A percentile compares a stretch with the other conserved stretches of the same genome.
Evolutionary conservation across 1,140 invertebrate genomes (phyloP).

Genomic region (Heliconius eleuchia): DNA sequence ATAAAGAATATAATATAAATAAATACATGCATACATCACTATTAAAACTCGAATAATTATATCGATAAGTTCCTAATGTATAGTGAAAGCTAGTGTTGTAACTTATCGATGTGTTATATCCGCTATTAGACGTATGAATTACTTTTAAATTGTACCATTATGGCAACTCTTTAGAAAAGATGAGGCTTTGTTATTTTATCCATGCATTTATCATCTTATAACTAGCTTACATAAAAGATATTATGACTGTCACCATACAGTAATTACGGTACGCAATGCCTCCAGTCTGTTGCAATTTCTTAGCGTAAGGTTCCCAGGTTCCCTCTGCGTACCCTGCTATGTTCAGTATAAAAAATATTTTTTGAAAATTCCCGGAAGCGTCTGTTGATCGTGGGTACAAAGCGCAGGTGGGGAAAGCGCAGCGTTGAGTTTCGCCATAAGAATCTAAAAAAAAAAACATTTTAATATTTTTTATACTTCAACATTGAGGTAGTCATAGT

Average conservation of each 20-base stretch:
- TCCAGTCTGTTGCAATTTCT: too few relatives aligned
- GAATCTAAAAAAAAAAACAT: too few relatives aligned
- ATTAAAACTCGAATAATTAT: neutral
- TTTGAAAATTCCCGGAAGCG: too few relatives aligned
- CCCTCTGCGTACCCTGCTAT: too few relatives aligned
- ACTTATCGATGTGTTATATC: slow-evolving; percentile 11
- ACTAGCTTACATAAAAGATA: neutral
- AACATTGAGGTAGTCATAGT: too few relatives aligned
- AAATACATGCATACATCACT: slow-evolving; percentile 1
- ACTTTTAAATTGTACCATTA: slow-evolving; percentile 12
- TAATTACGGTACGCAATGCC: too few relatives aligned
- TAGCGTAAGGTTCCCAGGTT: too few relatives aligned
- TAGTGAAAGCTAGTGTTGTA: slow-evolving; percentile 20
- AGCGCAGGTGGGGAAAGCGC: too few relatives aligned
- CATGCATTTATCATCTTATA: neutral
- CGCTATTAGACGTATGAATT: slow-evolving; percentile 20
- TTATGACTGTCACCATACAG: neutral
- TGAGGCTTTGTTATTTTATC: neutral
- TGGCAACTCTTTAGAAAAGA: neutral
- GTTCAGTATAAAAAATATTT: too few relatives aligned
- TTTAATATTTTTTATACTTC: too few relatives aligned
- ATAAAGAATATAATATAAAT: neutral
- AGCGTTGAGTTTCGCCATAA: too few relatives aligned
- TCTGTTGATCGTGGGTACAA: too few relatives aligned
- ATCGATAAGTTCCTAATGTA: slow-evolving; percentile 6